phyloP scores from a whole-genome alignment of 2,113 vertebrate species.

The Phylloscopus trochilus region DNA sequence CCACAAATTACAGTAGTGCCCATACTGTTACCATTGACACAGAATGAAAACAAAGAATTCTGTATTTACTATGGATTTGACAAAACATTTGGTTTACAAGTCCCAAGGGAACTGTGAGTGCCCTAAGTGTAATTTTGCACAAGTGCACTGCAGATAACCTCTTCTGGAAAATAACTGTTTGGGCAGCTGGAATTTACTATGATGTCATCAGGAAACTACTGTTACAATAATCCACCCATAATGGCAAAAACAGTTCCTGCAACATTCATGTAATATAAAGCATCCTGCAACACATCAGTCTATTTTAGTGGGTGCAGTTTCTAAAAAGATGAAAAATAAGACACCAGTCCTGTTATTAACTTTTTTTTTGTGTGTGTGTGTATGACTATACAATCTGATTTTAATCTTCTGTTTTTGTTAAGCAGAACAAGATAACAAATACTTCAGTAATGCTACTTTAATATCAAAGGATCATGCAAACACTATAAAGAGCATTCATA shows the following conservation, averaged over 20 bases:
- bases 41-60: neutral
- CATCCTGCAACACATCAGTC: neutral
- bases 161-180: slow-evolving; percentile 42
- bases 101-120: neutral
- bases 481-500: neutral
- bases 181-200: slow-evolving; percentile 53
- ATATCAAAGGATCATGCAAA: neutral
- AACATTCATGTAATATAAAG: neutral
- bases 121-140: slow-evolving; percentile 26
- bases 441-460: neutral
- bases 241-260: slow-evolving; percentile 43
- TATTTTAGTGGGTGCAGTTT: slow-evolving; percentile 1
- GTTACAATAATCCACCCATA: slow-evolving; percentile 41
- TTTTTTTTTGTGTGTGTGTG: neutral
- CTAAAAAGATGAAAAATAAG: neutral
- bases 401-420: neutral
- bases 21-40: neutral
- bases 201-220: slow-evolving; percentile 65
- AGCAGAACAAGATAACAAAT: neutral
- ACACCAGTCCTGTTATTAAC: neutral
- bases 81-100: neutral
- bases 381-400: neutral
- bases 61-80: neutral
- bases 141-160: slow-evolving; percentile 57
- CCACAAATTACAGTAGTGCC: neutral